phyloP scores from a whole-genome alignment of 2,797 vertebrate genomes.

The Furcifer pardalis region DNA sequence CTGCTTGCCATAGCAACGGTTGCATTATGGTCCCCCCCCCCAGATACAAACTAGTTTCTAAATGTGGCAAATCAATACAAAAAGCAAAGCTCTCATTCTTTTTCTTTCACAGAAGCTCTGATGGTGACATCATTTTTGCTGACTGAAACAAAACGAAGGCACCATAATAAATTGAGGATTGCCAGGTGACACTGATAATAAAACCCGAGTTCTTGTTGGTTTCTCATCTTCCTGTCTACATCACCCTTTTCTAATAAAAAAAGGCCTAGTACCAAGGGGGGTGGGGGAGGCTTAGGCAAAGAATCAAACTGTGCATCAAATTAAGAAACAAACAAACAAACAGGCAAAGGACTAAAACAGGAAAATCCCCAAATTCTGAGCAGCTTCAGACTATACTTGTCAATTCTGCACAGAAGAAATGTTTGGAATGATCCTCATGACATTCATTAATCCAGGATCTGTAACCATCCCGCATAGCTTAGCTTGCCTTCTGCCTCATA shows the following conservation, averaged over 20 bases:
- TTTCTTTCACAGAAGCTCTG: conserved; percentile 21
- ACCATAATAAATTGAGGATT: conserved; percentile 18
- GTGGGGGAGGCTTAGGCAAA: neutral
- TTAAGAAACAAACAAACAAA: neutral
- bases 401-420: too few species aligned
- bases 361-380: too few species aligned
- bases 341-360: neutral
- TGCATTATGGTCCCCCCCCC: too few species aligned
- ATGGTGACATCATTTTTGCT: neutral
- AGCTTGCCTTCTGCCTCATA: too few species aligned
- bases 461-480: too few species aligned
- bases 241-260: neutral
- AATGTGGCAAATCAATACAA: conserved; percentile 24
- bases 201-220: conserved; percentile 19
- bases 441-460: too few species aligned
- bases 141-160: conserved; percentile 46
- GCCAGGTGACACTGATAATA: conserved; percentile 32
- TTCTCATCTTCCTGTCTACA: conserved; percentile 15
- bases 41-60: conserved; percentile 53
- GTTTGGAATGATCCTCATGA: too few species aligned
- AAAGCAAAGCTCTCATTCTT: conserved; percentile 31
- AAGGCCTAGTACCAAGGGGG: neutral
- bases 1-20: conserved; percentile 67
- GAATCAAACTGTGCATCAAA: neutral
- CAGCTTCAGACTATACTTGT: too few species aligned